A percentile compares a stretch with the other conserved stretches of the same genome.
Conservation (phyloP, 2,113 vertebrate genomes). For the Pogona vitticeps region DNA sequence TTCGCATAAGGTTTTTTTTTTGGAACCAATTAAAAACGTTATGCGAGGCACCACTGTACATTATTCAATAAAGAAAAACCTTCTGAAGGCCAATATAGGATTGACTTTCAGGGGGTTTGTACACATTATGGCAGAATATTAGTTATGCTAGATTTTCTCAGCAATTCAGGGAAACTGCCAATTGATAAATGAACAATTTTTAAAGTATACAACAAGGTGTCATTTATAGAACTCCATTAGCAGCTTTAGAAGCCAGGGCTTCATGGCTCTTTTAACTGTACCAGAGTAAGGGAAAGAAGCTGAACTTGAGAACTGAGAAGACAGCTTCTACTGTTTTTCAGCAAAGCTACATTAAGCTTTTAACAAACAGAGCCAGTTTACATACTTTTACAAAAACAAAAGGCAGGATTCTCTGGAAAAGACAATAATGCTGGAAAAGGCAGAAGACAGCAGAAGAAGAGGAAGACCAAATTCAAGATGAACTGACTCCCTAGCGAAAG, state of each 20-base stretch:
- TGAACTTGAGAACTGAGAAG: neutral
- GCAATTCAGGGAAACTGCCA: too few relatives aligned
- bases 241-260: neutral
- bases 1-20: too few relatives aligned
- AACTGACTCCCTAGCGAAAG: too few relatives aligned
- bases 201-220: neutral
- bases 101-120: neutral
- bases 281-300: neutral
- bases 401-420: too few relatives aligned
- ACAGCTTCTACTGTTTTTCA: neutral
- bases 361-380: neutral
- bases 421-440: neutral
- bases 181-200: neutral
- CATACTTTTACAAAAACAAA: neutral
- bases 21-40: too few relatives aligned
- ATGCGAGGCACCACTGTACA: too few relatives aligned
- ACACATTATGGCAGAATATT: neutral
- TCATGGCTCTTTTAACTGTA: too few relatives aligned
- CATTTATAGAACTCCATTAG: neutral
- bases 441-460: too few relatives aligned
- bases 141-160: neutral
- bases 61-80: too few relatives aligned
- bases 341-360: too few relatives aligned
- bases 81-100: too few relatives aligned
- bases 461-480: too few relatives aligned